Evolutionary conservation across 2,888 invertebrate genomes (phyloP).

Genomic region (Nezara viridula): DNA sequence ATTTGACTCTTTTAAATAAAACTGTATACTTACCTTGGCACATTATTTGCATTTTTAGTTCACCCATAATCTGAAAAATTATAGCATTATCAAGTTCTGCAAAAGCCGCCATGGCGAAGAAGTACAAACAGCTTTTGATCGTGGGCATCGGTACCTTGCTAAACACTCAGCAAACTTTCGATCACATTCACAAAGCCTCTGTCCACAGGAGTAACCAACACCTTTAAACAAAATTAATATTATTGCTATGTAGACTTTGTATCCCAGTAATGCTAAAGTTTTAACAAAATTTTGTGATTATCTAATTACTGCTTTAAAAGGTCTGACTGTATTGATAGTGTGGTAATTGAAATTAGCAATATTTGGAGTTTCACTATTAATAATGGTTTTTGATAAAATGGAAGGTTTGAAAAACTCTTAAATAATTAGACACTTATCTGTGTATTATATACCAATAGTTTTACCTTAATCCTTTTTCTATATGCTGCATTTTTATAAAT

Average conservation of each 20-base stretch:
- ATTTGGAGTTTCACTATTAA: neutral
- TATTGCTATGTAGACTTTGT: neutral
- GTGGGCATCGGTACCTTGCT: conserved; percentile 82
- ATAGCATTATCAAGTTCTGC: conserved; percentile 79
- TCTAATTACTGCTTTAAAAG: neutral
- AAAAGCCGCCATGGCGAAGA: conserved; percentile 81
- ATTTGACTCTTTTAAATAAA: neutral
- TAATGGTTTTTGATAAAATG: neutral
- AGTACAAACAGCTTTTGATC: conserved; percentile 78
- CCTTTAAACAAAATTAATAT: conserved; percentile 65
- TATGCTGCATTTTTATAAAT: neutral
- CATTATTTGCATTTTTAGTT: neutral
- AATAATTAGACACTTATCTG: too few relatives aligned
- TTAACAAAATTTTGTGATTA: neutral
- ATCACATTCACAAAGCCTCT: conserved; percentile 88
- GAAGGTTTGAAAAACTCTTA: too few relatives aligned
- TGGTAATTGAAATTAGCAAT: neutral
- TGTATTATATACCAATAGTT: neutral
- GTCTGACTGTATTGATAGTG: neutral
- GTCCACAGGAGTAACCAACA: conserved; percentile 78
- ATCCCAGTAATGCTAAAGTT: neutral
- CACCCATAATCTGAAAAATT: conserved; percentile 60
- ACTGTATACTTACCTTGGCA: conserved; percentile 30
- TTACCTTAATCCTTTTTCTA: neutral
- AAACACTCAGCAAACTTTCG: conserved; percentile 84